Evolutionary conservation across 35 echinoderm and acorn worm genomes (phyloP), one percentile per base, ranked within the genome.

Genomic region (Heliocidaris erythrogramma): DNA sequence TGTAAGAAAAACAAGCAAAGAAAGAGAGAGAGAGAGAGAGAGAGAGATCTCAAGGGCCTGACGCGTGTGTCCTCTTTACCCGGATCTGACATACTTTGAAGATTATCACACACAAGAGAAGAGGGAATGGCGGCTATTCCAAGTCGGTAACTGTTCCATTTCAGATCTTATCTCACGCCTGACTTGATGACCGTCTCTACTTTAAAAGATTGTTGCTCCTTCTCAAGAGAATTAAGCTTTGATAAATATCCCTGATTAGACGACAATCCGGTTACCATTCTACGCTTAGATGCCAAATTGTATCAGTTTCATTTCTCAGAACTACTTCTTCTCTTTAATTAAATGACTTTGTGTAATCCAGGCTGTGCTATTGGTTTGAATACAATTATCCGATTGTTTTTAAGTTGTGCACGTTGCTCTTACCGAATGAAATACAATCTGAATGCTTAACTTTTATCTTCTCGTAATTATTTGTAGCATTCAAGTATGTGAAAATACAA

Each of bases 101-200:
- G 65, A 78, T 78, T 78, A 78, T 78, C 65, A n/a, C 65, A 27
- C 65, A 78, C 18, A 24, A 78, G 27, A 78, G n/a, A 78, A 4
- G 65, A 78, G 18, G 65, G 65, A 78, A 27, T 27, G 21, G 65
- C 65, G 65, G 65, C 18, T 78, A n/a, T 78, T 27, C 65, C 21
- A 78, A 78, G n/a, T 78, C 18, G 65, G 65, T 78, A 78, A 78
- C 65, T 89, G 87, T 89, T 89, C 87, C 31, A 89, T 89, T 89
- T 89, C 87, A 89, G 87, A 89, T 89, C 87, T 48, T 48, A 89
- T 89, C 87, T 16, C 30, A 48, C 87, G 87, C 87, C 31, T 89
- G 87, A 48, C 87, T 78, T 78, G 65, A 78, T 78, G 65, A 78
- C 65, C 65, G 65, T 78, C 65, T 78, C 65, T 78, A 78, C 65